A percentile compares a stretch with the other conserved stretches of the same genome.
phyloP scores from a whole-genome alignment of 1,140 invertebrate species.

The Triops longicaudatus region DNA sequence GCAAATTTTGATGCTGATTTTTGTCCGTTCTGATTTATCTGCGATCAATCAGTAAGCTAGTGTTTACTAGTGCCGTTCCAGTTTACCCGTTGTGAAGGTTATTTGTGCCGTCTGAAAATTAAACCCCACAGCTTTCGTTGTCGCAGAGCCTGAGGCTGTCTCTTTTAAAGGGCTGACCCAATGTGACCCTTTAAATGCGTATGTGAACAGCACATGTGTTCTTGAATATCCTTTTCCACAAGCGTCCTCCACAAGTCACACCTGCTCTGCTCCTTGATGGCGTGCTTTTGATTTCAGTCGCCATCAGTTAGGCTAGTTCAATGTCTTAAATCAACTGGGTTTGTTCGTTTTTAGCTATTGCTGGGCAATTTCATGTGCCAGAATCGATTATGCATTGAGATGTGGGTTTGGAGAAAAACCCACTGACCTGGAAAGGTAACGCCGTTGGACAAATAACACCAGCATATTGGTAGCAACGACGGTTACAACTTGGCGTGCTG shows the following conservation, averaged over 20 bases:
- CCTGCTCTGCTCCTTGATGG: not conserved
- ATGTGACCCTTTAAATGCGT: conserved; percentile 15
- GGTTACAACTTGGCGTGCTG: conserved; percentile 1
- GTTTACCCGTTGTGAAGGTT: not conserved
- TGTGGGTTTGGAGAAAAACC: not conserved
- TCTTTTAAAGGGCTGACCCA: conserved; percentile 7
- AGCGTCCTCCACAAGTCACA: conserved; percentile 5
- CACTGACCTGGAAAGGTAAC: not conserved
- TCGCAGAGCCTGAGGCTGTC: not conserved
- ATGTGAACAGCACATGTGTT: conserved; percentile 6
- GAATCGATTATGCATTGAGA: not conserved
- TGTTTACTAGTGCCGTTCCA: not conserved
- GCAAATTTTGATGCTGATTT: not conserved
- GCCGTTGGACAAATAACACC: not conserved
- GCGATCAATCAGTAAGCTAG: not conserved
- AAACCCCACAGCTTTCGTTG: not conserved
- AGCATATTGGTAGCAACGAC: not conserved
- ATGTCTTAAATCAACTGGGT: too few relatives aligned
- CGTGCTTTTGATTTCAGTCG: not conserved
- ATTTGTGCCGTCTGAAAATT: not conserved
- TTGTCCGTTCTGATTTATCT: not conserved
- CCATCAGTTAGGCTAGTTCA: too few relatives aligned
- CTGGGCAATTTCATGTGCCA: too few relatives aligned
- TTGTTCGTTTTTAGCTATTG: too few relatives aligned
- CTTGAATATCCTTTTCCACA: not conserved